phyloP scores from a whole-genome alignment of 2,113 vertebrate genomes.

The Tor tambroides region DNA sequence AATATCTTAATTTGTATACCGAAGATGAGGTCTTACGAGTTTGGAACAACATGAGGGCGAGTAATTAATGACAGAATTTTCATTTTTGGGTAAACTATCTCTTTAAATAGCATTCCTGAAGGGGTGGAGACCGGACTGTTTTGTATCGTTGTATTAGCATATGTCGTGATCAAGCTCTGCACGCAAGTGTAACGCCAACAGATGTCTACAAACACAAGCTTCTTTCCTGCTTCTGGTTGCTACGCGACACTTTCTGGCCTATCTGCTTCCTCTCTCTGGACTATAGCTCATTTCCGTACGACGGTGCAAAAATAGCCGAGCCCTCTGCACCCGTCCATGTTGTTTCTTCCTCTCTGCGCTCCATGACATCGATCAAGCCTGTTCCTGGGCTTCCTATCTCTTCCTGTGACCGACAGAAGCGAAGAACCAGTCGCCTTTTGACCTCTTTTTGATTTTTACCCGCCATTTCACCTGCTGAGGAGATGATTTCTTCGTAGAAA shows the following conservation, averaged over 20 bases:
- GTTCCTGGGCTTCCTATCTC: conserved; percentile 87
- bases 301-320: conserved; percentile 87
- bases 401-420: conserved; percentile 78
- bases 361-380: conserved; percentile 87
- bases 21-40: too few species aligned
- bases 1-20: too few species aligned
- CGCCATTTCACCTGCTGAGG: conserved; percentile 74
- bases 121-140: neutral
- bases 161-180: neutral
- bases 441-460: conserved; percentile 73
- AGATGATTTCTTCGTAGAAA: neutral
- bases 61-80: too few species aligned
- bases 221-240: conserved; percentile 77
- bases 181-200: conserved; percentile 57
- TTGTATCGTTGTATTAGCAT: neutral
- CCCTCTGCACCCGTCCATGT: conserved; percentile 74
- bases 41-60: too few species aligned
- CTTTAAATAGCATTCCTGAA: neutral
- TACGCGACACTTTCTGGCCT: conserved; percentile 79
- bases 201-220: conserved; percentile 74
- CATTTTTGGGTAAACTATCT: too few species aligned
- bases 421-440: conserved; percentile 65
- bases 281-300: conserved; percentile 85
- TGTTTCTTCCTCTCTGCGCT: conserved; percentile 85
- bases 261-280: conserved; percentile 85